phyloP scores from a whole-genome alignment of 1,140 invertebrate species.

The Thaumetopoea pityocampa region DNA sequence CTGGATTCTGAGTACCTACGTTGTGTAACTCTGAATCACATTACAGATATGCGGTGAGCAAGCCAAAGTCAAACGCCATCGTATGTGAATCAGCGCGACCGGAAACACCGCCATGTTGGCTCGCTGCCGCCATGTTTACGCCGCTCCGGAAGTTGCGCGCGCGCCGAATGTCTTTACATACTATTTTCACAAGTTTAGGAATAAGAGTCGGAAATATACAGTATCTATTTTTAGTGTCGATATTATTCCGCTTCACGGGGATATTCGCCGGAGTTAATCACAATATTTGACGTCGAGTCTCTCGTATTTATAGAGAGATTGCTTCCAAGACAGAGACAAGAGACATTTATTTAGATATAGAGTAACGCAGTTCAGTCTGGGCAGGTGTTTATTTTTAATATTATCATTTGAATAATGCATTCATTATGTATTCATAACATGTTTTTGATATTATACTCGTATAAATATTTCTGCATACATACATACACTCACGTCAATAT shows the following conservation, averaged over 20 bases:
- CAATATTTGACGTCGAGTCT: slow-evolving; percentile 52
- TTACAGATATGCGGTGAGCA: slow-evolving; percentile 68
- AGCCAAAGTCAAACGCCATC: slow-evolving; percentile 54
- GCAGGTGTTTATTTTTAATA: slow-evolving; percentile 10
- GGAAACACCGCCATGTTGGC: slow-evolving; percentile 72
- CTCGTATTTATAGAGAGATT: slow-evolving; percentile 62
- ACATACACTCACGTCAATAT: too few relatives aligned
- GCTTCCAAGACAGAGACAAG: slow-evolving; percentile 38
- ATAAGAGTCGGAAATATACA: slow-evolving; percentile 67
- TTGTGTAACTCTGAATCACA: slow-evolving; percentile 70
- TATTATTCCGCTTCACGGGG: slow-evolving; percentile 67
- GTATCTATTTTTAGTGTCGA: slow-evolving; percentile 59
- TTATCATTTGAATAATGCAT: too few relatives aligned
- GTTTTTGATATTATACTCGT: too few relatives aligned
- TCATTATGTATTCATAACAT: too few relatives aligned
- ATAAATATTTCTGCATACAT: too few relatives aligned
- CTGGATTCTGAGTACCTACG: slow-evolving; percentile 57
- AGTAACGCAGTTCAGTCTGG: slow-evolving; percentile 49
- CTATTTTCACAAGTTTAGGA: slow-evolving; percentile 57
- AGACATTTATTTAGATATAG: slow-evolving; percentile 33
- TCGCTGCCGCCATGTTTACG: slow-evolving; percentile 69
- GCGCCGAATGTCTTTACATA: slow-evolving; percentile 66
- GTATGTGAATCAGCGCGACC: slow-evolving; percentile 69
- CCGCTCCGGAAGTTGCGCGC: slow-evolving; percentile 71
- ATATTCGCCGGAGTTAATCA: slow-evolving; percentile 62